Evolutionary conservation across 2,113 vertebrate genomes (phyloP), one percentile per base, ranked within the genome.

Genomic region (Stegastes partitus): DNA sequence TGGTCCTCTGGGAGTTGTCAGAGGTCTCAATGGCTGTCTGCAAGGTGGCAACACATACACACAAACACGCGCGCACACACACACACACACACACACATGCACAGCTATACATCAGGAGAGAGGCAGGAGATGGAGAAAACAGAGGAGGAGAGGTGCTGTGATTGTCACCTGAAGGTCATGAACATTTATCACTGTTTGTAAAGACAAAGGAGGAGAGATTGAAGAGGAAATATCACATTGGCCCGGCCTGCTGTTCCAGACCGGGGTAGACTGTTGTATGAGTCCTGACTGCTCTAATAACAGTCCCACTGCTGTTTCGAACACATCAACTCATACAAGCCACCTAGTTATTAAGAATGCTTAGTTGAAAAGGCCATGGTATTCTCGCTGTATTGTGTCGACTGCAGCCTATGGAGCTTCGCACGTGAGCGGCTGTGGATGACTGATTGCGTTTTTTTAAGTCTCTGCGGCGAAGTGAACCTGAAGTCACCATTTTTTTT

Each of bases 1-100:
- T 94, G 93, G 89, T 92, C 93, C 89, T 83, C 74, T 82, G 94
- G 90, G 93, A 95, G 85, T 92, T 86, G 87, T 91, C 87, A 91
- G 82, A 86, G 85, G 85, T 85, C 78, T 82, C 69, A 45, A 80
- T 84, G 88, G 88, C 83, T 90, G 90, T 90, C 86, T 91, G 83
- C 87, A 90, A 88, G 61, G 87, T 87, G 68, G 72, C 85, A 88
- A 66, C 64, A 56, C 72, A 25, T 19, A 53, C 22, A 50, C 59
- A 61, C 78, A 80, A 65, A 42, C 62, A 49, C 50, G 53, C 51
- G 26, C 62, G 34, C 39, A 42, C 39, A 42, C 39, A 42, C 37
- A 57, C 59, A 49, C 23, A 70, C n/a, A 54, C 62, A 65, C 15
- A 22, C 12, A 19, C 49, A 68, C 49, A 23, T 22, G 19, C 72